These are phyloP conservation scores for Sabellastarte sp. DNA, from an alignment of 2,888 invertebrate genomes.

Conservation along the genomic window DNA sequence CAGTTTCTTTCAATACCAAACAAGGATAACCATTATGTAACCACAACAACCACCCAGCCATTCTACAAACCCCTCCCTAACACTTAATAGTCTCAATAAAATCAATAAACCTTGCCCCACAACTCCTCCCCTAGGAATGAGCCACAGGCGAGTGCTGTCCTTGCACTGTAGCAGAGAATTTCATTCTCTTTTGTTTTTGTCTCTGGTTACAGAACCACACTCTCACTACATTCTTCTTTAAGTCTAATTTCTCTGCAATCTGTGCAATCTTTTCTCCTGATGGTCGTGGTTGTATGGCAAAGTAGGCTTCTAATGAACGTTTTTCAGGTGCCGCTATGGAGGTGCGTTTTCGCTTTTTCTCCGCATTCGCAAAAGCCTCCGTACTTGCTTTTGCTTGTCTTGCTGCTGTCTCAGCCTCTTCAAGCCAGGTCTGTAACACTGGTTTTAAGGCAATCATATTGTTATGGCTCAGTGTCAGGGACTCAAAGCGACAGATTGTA, in stretches of 20 bases:
- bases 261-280: conserved; percentile 99
- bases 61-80: no score
- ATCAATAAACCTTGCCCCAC: background rate
- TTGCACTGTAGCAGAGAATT: conserved; percentile 49
- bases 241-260: conserved; percentile 96
- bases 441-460: conserved; percentile 99
- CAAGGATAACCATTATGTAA: no score
- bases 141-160: conserved; percentile 4
- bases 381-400: conserved; percentile 32
- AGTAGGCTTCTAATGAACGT: conserved; percentile 94
- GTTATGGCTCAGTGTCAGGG: conserved; percentile 95
- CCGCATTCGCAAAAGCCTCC: conserved; percentile 61
- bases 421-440: conserved; percentile 96
- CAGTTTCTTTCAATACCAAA: no score
- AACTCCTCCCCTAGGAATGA: background rate
- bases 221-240: conserved; percentile 99
- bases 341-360: conserved; percentile 97
- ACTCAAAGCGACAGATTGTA: conserved; percentile 98
- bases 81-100: no score
- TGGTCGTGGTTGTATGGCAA: conserved; percentile 95
- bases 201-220: conserved; percentile 99
- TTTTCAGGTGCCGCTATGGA: conserved; percentile 98
- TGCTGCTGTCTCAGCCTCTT: conserved; percentile 74
- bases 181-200: conserved; percentile 68
- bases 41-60: no score